phyloP scores from a whole-genome alignment of 2,888 invertebrate species.

The Linnaemya vulpina region DNA sequence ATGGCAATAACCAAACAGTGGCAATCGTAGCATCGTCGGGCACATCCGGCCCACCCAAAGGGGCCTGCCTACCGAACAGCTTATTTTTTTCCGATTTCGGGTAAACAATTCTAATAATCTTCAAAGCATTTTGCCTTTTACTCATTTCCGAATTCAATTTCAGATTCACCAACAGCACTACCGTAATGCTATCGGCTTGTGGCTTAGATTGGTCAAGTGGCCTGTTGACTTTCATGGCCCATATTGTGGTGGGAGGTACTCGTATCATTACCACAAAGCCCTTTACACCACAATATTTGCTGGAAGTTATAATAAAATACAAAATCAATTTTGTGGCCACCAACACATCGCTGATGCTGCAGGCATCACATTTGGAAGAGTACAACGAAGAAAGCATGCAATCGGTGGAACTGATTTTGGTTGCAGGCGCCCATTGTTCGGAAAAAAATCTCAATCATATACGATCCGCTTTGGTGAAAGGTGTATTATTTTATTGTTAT shows the following conservation, averaged over 20 bases:
- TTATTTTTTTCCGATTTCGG: conserved; percentile 3
- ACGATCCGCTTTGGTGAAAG: conserved; percentile 73
- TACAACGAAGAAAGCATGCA: conserved; percentile 73
- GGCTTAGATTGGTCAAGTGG: conserved; percentile 62
- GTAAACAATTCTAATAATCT: conserved; percentile 13
- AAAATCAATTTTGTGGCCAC: conserved; percentile 74
- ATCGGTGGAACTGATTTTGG: conserved; percentile 74
- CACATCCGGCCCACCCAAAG: conserved; percentile 61
- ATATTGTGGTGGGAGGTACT: conserved; percentile 46
- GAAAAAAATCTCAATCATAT: conserved; percentile 73
- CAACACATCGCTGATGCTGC: conserved; percentile 75
- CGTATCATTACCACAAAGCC: conserved; percentile 71
- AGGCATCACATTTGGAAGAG: conserved; percentile 71
- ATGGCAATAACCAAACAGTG: conserved; percentile 64
- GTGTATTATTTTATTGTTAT: conserved; percentile 75
- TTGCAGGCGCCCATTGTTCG: conserved; percentile 75
- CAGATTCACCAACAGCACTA: background rate
- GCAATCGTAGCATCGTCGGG: conserved; percentile 62
- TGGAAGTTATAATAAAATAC: conserved; percentile 76
- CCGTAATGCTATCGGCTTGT: conserved; percentile 18
- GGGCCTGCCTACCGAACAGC: conserved; percentile 53
- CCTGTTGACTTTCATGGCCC: conserved; percentile 27
- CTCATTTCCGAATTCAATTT: background rate
- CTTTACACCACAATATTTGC: conserved; percentile 75
- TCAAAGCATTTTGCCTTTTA: background rate